These are phyloP conservation scores for Protobothrops flavoviridis DNA, from an alignment of 2,113 vertebrate genomes.

Conservation along the genomic window DNA sequence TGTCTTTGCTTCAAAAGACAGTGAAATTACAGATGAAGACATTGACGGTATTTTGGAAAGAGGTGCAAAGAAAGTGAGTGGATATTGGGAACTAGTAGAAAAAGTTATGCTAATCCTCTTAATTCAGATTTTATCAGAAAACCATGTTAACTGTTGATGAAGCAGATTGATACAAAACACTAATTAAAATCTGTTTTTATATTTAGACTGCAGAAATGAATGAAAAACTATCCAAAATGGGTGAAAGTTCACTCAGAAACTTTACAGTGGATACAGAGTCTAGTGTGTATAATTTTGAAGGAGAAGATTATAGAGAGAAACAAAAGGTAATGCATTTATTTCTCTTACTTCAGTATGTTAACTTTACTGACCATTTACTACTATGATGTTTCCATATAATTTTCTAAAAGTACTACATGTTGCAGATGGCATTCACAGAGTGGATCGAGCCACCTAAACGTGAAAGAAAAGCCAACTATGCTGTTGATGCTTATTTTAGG, in stretches of 20 bases:
- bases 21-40: constrained; percentile 97
- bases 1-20: constrained; percentile 96
- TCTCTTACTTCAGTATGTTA: neutral
- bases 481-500: constrained; percentile 96
- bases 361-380: neutral
- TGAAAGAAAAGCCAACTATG: constrained; percentile 98
- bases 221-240: constrained; percentile 90
- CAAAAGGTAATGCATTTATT: constrained; percentile 83
- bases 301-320: constrained; percentile 98
- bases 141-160: neutral
- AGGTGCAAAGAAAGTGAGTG: constrained; percentile 90
- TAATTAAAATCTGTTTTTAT: constrained; percentile 17
- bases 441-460: constrained; percentile 98
- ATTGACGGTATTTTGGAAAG: constrained; percentile 93
- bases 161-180: neutral
- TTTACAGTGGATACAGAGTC: constrained; percentile 98
- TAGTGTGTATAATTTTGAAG: constrained; percentile 97
- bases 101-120: neutral
- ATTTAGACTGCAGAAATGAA: constrained; percentile 95
- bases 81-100: neutral
- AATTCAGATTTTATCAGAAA: neutral
- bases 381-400: neutral
- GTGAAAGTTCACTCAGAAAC: constrained; percentile 92
- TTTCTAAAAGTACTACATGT: neutral
- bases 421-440: constrained; percentile 90